Percentiles rank a stretch among this genome's conserved stretches.
These are phyloP conservation scores for Reinhardtius hippoglossoides DNA, from an alignment of 2,113 vertebrate species.

Conservation along the genomic window DNA sequence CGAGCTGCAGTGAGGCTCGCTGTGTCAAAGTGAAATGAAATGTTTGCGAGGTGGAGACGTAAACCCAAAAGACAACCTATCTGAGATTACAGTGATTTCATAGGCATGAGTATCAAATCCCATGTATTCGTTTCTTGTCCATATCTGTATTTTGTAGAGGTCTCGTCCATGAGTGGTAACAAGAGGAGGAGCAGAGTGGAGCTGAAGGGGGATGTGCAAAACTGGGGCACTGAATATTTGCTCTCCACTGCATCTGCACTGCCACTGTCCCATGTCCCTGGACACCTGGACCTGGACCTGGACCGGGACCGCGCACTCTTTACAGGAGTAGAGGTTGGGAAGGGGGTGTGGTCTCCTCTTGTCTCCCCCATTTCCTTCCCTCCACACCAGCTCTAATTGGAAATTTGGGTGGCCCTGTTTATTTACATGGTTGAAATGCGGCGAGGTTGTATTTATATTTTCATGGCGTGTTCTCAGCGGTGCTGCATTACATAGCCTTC, in stretches of 20 bases:
- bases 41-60: conserved; percentile 5
- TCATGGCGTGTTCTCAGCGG: conserved; percentile 97
- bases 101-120: conserved; percentile 23
- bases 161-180: conserved; percentile 19
- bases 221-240: conserved; percentile 51
- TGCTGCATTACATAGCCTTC: conserved; percentile 89
- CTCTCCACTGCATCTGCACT: background rate
- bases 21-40: conserved; percentile 29
- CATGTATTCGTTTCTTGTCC: conserved; percentile 19
- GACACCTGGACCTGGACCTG: conserved; percentile 20
- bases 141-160: conserved; percentile 61
- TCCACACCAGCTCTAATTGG: conserved; percentile 96
- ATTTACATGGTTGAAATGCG: conserved; percentile 99
- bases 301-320: conserved; percentile 10
- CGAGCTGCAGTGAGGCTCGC: conserved; percentile 16
- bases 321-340: conserved; percentile 36
- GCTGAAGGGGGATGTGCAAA: conserved; percentile 12
- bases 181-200: background rate
- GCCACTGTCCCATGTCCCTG: conserved; percentile 39
- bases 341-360: conserved; percentile 78
- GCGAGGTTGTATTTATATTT: conserved; percentile 95
- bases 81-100: conserved; percentile 37
- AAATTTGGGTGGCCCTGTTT: conserved; percentile 99
- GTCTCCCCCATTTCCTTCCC: conserved; percentile 92
- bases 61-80: background rate